A percentile compares a stretch with the other conserved stretches of the same genome.
Evolutionary conservation across 2,113 vertebrate genomes (phyloP).

Genomic region (Ornithorhynchus anatinus): DNA sequence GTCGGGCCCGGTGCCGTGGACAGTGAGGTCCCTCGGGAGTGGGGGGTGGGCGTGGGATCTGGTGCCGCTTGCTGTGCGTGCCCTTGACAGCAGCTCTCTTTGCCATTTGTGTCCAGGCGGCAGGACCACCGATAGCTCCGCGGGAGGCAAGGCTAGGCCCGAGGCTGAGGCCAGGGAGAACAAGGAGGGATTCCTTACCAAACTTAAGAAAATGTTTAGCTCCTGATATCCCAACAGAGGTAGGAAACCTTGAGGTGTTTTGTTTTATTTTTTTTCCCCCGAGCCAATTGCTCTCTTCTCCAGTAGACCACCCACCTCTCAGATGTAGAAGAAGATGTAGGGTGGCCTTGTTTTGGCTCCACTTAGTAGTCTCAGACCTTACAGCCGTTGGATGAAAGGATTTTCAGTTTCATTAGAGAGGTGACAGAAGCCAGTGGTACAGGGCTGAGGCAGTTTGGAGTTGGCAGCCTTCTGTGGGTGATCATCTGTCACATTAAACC

Average conservation of each 20-base stretch:
- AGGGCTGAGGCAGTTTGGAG: not conserved
- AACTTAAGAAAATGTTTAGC: conserved; percentile 91
- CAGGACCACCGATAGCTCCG: conserved; percentile 78
- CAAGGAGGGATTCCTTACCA: conserved; percentile 87
- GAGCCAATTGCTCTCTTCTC: conserved; percentile 17
- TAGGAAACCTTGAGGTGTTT: conserved; percentile 71
- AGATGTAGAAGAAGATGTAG: not conserved
- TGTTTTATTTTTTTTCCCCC: not conserved
- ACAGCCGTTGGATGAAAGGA: not conserved
- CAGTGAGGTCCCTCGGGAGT: no score
- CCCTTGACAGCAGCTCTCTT: conserved; percentile 70
- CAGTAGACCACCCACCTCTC: not conserved
- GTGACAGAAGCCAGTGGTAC: not conserved
- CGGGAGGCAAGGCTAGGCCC: conserved; percentile 76
- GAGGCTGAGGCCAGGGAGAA: conserved; percentile 78
- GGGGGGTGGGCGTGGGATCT: not conserved
- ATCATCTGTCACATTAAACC: not conserved
- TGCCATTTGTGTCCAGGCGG: conserved; percentile 86
- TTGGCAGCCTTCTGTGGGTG: not conserved
- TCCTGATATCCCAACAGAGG: conserved; percentile 84
- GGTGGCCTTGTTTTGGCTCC: not conserved
- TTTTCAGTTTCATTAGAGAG: not conserved
- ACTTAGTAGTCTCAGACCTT: conserved; percentile 54
- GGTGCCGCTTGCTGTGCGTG: not conserved
- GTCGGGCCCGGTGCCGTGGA: no score